Evolutionary conservation across 2,797 vertebrate genomes (phyloP).

Genomic region (Sus cebifrons): DNA sequence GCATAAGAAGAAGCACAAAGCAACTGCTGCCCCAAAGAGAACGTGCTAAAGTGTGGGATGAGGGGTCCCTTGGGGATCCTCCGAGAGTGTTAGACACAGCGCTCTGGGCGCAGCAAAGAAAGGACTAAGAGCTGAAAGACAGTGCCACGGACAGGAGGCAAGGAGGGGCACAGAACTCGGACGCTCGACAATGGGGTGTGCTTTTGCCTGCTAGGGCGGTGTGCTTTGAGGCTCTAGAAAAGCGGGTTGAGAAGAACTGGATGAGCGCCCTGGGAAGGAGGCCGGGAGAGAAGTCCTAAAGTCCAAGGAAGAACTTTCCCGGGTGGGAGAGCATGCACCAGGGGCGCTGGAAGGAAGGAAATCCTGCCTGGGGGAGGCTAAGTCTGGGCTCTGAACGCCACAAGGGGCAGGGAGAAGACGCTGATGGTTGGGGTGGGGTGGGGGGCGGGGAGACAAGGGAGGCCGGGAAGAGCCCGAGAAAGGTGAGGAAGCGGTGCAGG

Average conservation of each 20-base stretch:
- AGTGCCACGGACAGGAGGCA: fast-evolving
- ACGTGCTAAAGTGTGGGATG: neutral
- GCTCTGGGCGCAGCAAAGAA: neutral
- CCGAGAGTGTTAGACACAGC: neutral
- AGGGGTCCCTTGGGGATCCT: neutral
- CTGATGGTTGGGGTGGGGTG: neutral
- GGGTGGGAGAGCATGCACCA: neutral
- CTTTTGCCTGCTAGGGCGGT: neutral
- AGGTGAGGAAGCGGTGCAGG: neutral
- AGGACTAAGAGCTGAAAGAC: fast-evolving
- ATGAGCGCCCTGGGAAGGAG: neutral
- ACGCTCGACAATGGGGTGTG: neutral
- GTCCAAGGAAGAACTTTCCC: neutral
- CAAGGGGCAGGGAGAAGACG: neutral
- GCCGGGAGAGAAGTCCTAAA: neutral
- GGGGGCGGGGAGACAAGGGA: neutral
- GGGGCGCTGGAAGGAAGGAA: neutral
- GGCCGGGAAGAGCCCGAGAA: neutral
- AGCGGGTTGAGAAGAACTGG: neutral
- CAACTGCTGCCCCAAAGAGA: neutral
- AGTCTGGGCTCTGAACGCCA: neutral
- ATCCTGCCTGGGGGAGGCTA: neutral
- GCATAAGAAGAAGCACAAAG: neutral
- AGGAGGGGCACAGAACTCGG: fast-evolving
- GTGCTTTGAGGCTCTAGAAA: neutral